These are phyloP conservation scores for Phrynosoma blainvillii DNA, from an alignment of 2,113 vertebrate species.

Conservation along the genomic window DNA sequence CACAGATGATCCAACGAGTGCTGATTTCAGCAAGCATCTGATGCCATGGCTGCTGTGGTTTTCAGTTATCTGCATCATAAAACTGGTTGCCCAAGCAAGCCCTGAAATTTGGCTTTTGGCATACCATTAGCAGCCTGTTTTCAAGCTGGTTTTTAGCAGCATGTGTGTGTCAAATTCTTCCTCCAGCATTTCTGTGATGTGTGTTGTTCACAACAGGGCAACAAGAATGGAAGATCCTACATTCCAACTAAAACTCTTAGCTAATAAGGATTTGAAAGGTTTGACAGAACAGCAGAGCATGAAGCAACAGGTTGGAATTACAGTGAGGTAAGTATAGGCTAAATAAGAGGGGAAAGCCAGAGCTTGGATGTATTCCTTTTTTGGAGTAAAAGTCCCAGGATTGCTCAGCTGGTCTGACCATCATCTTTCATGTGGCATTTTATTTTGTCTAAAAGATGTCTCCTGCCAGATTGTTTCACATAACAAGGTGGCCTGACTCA, in stretches of 20 bases:
- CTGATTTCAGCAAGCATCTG: not conserved
- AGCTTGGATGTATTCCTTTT: not conserved
- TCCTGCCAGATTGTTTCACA: not conserved
- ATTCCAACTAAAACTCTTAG: not conserved
- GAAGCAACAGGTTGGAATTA: not conserved
- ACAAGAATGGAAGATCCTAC: not conserved
- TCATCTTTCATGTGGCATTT: not conserved
- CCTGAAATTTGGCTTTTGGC: not conserved
- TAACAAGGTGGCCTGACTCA: not conserved
- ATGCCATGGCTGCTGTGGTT: not conserved
- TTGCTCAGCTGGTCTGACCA: not conserved
- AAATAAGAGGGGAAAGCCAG: not conserved
- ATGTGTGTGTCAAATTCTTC: not conserved
- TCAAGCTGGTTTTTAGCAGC: not conserved
- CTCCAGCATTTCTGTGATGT: too few species aligned
- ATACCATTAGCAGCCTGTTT: not conserved
- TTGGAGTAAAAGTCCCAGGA: not conserved
- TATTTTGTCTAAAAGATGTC: not conserved
- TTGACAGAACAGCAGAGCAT: not conserved
- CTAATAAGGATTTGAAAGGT: not conserved
- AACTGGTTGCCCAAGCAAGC: not conserved
- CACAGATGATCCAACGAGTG: not conserved
- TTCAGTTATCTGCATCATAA: not conserved
- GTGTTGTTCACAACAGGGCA: not conserved
- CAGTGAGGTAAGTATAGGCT: not conserved